phyloP scores from a whole-genome alignment of 2,113 vertebrate genomes.

The Lasiurus cinereus region DNA sequence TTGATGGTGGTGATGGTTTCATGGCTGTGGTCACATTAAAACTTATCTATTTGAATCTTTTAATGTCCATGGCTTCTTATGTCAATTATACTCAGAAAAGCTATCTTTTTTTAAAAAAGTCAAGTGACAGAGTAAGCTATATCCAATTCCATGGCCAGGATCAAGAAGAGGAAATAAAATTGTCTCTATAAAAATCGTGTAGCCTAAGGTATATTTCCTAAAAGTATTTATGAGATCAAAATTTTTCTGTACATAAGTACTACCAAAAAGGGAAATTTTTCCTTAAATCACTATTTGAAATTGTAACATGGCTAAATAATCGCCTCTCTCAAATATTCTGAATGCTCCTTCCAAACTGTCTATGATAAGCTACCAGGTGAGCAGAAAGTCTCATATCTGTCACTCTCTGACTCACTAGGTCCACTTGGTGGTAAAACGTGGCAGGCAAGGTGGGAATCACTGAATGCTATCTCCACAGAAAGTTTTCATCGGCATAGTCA shows the following conservation, averaged over 20 bases:
- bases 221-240: not conserved
- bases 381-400: not conserved
- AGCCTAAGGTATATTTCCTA: not conserved
- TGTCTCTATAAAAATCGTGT: not conserved
- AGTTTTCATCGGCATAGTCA: not conserved
- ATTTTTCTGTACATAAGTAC: not conserved
- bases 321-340: constrained; percentile 30
- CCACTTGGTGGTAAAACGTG: not conserved
- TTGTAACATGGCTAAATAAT: not conserved
- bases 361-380: not conserved
- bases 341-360: not conserved
- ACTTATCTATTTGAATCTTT: not conserved
- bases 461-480: not conserved
- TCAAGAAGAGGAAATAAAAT: not conserved
- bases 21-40: not conserved
- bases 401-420: not conserved
- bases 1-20: not conserved
- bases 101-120: not conserved
- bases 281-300: not conserved
- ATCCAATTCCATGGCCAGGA: not conserved
- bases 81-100: not conserved
- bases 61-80: not conserved
- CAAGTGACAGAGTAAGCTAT: not conserved
- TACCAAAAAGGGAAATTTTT: not conserved
- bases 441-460: not conserved